Percentiles rank a stretch among this genome's conserved stretches.
phyloP scores from a whole-genome alignment of 2,113 vertebrate genomes.

The Ursus arctos region DNA sequence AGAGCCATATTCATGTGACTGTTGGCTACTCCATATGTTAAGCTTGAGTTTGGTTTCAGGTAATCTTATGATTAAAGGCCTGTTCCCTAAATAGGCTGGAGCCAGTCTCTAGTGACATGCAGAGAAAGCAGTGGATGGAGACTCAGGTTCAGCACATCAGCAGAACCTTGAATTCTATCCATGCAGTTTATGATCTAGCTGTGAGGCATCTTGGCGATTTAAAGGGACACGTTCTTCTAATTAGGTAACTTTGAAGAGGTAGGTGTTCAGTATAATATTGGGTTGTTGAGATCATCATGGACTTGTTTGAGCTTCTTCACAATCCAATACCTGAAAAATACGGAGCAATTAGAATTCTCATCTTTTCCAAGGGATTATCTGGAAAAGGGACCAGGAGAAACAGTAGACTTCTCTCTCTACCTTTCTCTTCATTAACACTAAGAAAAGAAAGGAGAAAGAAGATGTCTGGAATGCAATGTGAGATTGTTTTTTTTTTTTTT shows the following conservation, averaged over 20 bases:
- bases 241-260: neutral
- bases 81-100: neutral
- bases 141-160: neutral
- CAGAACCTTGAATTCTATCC: neutral
- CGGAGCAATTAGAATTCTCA: neutral
- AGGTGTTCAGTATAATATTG: neutral
- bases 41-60: slow-evolving; percentile 47
- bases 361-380: neutral
- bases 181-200: neutral
- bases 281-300: neutral
- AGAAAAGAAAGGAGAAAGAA: neutral
- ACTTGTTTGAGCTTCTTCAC: neutral
- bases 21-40: slow-evolving; percentile 13
- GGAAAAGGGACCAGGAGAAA: neutral
- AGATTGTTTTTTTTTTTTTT: neutral
- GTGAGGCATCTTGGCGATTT: neutral
- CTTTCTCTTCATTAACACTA: slow-evolving; percentile 28
- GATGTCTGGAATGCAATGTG: slow-evolving; percentile 50
- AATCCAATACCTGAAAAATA: neutral
- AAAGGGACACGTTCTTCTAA: neutral
- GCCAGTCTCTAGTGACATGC: neutral
- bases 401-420: neutral
- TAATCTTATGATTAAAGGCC: slow-evolving; percentile 26
- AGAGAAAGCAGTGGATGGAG: neutral
- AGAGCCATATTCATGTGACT: slow-evolving; percentile 22